Base-by-base conservation (phyloP, 1,140 invertebrate genomes). In the Cydia strobilella region DNA sequence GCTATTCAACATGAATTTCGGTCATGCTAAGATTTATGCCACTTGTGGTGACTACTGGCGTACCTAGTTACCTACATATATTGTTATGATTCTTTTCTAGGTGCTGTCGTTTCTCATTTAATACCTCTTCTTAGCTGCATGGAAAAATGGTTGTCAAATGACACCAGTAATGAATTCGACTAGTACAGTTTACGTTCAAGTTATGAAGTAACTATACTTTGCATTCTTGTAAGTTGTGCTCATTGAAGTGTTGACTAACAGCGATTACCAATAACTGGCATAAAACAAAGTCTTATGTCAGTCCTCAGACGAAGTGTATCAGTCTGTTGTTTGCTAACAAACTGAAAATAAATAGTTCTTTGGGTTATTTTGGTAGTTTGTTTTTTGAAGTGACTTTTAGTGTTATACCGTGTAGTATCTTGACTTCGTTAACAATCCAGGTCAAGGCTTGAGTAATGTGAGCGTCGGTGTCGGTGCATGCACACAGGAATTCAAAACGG, bases 371-470 rank as follows among this genome's bases (percentile, higher is more conserved):
- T 10, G 65, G 35, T 10, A 7, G 15, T 35, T 69, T 69, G 63
- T 69, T 69, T 69, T 69, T 4, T 18, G 54, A 74, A 76, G 78
- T 75, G 82, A 59, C 39, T n/a, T n/a, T n/a, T n/a, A n/a, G n/a
- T 27, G 69, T 80, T 83, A 80, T 77, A 72, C 69, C 72, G 72
- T 72, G 72, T 75, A 62, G 75, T 76, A 74, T 78, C 77, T 74
- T 80, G 78, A 80, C 81, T 81, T 84, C 81, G 82, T 84, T 86
- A 81, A 75, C 80, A 77, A 87, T 86, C 82, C 84, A 79, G 85
- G 86, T 84, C 86, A 87, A 88, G 86, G 85, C 81, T 81, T 82
- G 74, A 78, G 63, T 86, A 84, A 85, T 84, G 82, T 83, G 79
- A 80, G 73, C 76, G 77, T 77, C 66, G 45, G 76, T 39, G 77